Percentiles rank a stretch among this genome's conserved stretches.
Conservation (phyloP, 2,797 vertebrate genomes). For the Enteromius fasciolatus region DNA sequence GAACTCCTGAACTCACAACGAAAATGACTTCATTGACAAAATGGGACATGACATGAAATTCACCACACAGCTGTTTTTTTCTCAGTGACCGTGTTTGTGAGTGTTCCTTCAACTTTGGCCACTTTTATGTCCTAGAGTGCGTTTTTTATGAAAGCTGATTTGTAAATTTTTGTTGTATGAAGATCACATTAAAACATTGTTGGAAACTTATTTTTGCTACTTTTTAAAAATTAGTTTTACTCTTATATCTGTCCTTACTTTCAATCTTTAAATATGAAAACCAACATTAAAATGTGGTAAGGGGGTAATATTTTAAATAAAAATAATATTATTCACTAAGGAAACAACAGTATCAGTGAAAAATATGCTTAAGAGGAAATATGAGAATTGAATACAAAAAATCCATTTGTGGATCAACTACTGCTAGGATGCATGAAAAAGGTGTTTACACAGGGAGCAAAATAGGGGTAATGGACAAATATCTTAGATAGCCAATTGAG, state of each 20-base stretch:
- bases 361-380: background rate
- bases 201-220: background rate
- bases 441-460: background rate
- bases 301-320: too few relatives aligned
- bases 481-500: background rate
- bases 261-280: background rate
- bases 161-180: background rate
- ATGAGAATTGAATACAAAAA: too few relatives aligned
- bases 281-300: background rate
- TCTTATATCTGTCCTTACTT: too few relatives aligned
- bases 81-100: background rate
- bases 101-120: background rate
- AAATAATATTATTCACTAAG: background rate
- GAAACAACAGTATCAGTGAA: background rate
- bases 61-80: slow-evolving; percentile 17
- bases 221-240: background rate
- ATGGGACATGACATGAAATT: background rate
- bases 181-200: too few relatives aligned
- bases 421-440: background rate
- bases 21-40: slow-evolving; percentile 20
- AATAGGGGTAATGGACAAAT: background rate
- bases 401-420: background rate
- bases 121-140: background rate
- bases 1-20: slow-evolving; percentile 20
- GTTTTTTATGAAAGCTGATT: background rate